These are phyloP conservation scores for Chlamydotis undulata DNA, from an alignment of 2,113 vertebrate genomes.

Conservation along the genomic window DNA sequence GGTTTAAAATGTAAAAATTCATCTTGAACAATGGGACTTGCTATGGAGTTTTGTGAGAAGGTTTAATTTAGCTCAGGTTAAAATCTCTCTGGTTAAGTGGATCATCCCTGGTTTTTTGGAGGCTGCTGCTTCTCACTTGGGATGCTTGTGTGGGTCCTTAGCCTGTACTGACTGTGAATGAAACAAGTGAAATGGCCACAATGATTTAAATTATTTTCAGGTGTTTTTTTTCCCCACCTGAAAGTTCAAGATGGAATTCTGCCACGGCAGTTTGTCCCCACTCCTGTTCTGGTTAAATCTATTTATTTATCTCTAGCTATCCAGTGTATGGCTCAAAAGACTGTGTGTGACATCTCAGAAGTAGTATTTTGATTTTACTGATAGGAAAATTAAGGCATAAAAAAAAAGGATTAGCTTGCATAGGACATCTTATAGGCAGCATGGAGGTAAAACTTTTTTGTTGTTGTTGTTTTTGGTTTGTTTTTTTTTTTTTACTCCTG, in stretches of 20 bases:
- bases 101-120: neutral
- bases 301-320: neutral
- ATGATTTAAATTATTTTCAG: neutral
- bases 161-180: neutral
- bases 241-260: neutral
- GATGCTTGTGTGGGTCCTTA: fast-evolving
- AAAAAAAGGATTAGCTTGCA: neutral
- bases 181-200: neutral
- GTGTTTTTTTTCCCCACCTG: neutral
- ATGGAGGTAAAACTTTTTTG: neutral
- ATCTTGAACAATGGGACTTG: neutral
- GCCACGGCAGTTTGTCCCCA: neutral
- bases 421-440: neutral
- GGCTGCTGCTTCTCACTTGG: fast-evolving
- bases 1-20: neutral
- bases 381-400: neutral
- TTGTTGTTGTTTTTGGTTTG: too few species aligned
- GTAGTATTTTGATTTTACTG: neutral
- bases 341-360: neutral
- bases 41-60: neutral
- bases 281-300: neutral
- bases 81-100: neutral
- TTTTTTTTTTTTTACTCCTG: neutral
- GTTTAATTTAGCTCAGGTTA: neutral
- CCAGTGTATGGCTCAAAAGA: neutral